phyloP scores from a whole-genome alignment of 2,888 invertebrate genomes.

The Digitonthophagus gazella region DNA sequence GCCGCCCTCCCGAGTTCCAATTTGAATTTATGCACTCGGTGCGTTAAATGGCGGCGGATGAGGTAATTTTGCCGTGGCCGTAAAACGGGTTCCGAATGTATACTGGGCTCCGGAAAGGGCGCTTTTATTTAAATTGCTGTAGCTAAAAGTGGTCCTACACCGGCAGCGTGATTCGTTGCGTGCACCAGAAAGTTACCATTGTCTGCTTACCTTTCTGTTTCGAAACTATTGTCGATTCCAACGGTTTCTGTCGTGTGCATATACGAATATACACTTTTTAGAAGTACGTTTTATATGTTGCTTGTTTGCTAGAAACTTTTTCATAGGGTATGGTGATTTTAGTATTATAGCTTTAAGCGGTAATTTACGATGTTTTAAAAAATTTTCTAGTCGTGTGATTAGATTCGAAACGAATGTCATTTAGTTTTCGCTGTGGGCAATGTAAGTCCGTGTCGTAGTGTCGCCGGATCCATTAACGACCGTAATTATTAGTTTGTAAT shows the following conservation, averaged over 20 bases:
- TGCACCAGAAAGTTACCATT: not conserved
- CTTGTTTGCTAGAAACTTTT: not conserved
- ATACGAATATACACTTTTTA: not conserved
- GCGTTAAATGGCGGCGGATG: not conserved
- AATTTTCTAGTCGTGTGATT: not conserved
- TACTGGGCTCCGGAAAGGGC: not conserved
- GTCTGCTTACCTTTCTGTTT: not conserved
- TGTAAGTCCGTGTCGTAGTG: not conserved
- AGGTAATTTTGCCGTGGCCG: not conserved
- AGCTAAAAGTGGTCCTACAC: not conserved
- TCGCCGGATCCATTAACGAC: not conserved
- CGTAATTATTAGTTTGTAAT: not conserved
- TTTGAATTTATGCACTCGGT: not conserved
- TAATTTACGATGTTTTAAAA: too few relatives aligned
- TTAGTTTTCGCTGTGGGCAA: not conserved
- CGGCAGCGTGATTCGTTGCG: not conserved
- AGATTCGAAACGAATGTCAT: too few relatives aligned
- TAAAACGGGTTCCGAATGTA: not conserved
- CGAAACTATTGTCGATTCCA: not conserved
- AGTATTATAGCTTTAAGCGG: too few relatives aligned
- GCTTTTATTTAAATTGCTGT: not conserved
- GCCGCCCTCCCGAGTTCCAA: not conserved
- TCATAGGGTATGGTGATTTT: not conserved
- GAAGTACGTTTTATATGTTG: not conserved
- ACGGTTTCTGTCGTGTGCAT: not conserved